Evolutionary conservation across 2,797 vertebrate species (phyloP).

Genomic region (Pogonophryne albipinna): DNA sequence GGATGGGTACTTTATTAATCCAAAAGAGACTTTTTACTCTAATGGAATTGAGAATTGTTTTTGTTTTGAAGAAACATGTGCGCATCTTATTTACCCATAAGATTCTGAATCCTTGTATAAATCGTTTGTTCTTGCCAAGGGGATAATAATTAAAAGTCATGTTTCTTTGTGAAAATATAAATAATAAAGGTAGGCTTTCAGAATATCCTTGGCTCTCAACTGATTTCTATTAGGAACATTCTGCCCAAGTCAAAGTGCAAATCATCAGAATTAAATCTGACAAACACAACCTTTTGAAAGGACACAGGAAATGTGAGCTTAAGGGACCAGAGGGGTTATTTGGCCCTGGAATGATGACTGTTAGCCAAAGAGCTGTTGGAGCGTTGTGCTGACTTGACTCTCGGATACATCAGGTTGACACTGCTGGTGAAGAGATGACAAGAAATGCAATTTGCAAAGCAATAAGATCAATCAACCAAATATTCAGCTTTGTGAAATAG

Average conservation of each 20-base stretch:
- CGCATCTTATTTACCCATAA: too few species aligned
- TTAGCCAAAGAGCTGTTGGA: not conserved
- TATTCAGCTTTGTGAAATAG: not conserved
- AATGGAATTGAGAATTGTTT: too few species aligned
- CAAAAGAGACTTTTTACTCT: too few species aligned
- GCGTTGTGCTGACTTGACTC: not conserved
- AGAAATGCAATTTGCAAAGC: not conserved
- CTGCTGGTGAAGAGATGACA: not conserved
- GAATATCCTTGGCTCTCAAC: too few species aligned
- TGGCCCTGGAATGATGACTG: conserved; percentile 14
- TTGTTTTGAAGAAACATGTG: too few species aligned
- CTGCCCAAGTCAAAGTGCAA: not conserved
- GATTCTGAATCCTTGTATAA: too few species aligned
- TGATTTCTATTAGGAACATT: not conserved
- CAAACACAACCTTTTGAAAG: too few species aligned
- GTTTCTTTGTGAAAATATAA: too few species aligned
- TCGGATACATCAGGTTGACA: not conserved
- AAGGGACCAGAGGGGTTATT: not conserved
- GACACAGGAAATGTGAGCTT: not conserved
- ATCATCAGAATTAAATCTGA: conserved; percentile 7
- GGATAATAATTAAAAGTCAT: too few species aligned
- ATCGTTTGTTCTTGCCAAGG: too few species aligned
- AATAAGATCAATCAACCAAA: not conserved
- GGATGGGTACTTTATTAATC: too few species aligned
- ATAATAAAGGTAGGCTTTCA: too few species aligned